These are phyloP conservation scores for Ceriagrion tenellum DNA, from an alignment of 2,888 invertebrate species.

Conservation along the genomic window DNA sequence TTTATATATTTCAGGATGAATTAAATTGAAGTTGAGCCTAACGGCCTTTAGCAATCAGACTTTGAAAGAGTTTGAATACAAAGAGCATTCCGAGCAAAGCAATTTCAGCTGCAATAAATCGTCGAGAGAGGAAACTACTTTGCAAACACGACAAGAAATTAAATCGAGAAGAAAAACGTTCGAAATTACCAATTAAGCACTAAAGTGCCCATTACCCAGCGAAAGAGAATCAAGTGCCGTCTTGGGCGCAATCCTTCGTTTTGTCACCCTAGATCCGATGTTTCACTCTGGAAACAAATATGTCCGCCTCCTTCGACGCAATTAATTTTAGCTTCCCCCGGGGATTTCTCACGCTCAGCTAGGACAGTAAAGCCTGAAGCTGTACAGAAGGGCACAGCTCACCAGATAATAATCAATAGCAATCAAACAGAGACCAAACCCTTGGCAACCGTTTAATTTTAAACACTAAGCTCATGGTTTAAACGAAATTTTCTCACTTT, in stretches of 20 bases:
- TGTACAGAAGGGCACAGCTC: no score
- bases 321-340: neutral
- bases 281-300: neutral
- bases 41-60: neutral
- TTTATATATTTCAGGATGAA: no score
- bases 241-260: neutral
- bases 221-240: neutral
- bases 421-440: no score
- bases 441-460: no score
- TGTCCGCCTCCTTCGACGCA: neutral
- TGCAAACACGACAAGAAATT: neutral
- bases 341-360: neutral
- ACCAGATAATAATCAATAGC: no score
- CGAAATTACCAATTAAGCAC: neutral
- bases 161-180: neutral
- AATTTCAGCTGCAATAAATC: neutral
- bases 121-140: neutral
- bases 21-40: no score
- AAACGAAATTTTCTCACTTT: no score
- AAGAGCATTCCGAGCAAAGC: neutral
- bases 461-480: no score
- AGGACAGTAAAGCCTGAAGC: no score
- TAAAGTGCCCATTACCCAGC: neutral
- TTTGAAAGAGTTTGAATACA: neutral
- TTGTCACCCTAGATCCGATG: neutral